A percentile compares a stretch with the other conserved stretches of the same genome.
These are phyloP conservation scores for Noctua janthina DNA, from an alignment of 2,888 invertebrate species.

Conservation along the genomic window DNA sequence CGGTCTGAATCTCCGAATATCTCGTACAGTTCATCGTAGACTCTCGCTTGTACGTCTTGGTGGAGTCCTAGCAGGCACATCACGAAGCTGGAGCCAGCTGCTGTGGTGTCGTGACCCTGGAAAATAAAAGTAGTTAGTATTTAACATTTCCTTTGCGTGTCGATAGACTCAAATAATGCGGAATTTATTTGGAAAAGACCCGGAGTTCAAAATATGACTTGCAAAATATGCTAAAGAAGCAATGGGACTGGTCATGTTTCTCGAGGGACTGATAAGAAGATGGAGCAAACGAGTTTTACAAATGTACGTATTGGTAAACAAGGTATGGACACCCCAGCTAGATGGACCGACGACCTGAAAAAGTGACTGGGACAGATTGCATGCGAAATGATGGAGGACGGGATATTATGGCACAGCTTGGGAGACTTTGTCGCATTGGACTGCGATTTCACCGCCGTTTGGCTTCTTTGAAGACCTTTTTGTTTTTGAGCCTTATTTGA, in stretches of 20 bases:
- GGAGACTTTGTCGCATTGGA: not conserved
- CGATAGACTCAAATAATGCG: too few relatives aligned
- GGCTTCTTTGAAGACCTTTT: not conserved
- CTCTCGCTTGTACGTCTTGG: conserved; percentile 94
- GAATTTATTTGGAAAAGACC: not conserved
- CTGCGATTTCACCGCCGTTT: not conserved
- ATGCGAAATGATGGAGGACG: not conserved
- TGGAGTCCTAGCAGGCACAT: conserved; percentile 95
- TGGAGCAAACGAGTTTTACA: not conserved
- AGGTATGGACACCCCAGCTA: not conserved
- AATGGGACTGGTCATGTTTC: not conserved
- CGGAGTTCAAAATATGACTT: not conserved
- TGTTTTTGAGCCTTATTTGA: not conserved
- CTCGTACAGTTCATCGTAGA: conserved; percentile 93
- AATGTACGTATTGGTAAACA: not conserved
- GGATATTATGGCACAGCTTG: not conserved
- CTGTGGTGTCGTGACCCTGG: conserved; percentile 88
- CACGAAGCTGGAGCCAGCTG: conserved; percentile 96
- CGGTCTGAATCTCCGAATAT: conserved; percentile 95
- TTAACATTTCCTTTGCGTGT: not conserved
- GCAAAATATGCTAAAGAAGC: not conserved
- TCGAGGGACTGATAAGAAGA: not conserved
- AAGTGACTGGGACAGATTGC: not conserved
- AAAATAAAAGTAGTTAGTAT: not conserved
- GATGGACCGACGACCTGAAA: not conserved